Evolutionary conservation across 2,888 invertebrate genomes (phyloP).

Genomic region (Brachyptera putata): DNA sequence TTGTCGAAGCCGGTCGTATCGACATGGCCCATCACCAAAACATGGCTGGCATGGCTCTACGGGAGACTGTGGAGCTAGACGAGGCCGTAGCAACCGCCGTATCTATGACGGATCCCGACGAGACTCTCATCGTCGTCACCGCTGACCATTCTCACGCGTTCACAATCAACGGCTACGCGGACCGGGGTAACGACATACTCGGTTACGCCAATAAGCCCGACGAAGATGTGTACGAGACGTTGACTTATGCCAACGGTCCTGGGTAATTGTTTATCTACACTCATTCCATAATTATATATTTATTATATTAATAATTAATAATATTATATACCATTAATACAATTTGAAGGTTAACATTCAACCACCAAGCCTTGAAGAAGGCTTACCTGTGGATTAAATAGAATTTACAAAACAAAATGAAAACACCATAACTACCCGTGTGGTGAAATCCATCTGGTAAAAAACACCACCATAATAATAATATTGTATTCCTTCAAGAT

Average conservation of each 20-base stretch:
- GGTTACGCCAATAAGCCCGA: slow-evolving; percentile 45
- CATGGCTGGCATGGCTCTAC: slow-evolving; percentile 55
- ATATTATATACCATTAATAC: too few relatives aligned
- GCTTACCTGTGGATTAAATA: too few relatives aligned
- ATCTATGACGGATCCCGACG: slow-evolving; percentile 45
- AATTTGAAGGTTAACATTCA: too few relatives aligned
- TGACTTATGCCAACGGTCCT: slow-evolving; percentile 61
- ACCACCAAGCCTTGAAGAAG: too few relatives aligned
- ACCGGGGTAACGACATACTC: slow-evolving; percentile 55
- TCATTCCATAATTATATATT: too few relatives aligned
- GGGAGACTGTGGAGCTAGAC: slow-evolving; percentile 60
- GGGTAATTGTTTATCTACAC: too few relatives aligned
- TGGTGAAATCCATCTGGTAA: too few relatives aligned
- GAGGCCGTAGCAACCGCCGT: slow-evolving; percentile 56
- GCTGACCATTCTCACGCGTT: slow-evolving; percentile 62
- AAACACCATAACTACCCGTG: too few relatives aligned
- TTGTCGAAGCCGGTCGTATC: slow-evolving; percentile 60
- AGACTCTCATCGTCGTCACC: slow-evolving; percentile 64
- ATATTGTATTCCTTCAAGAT: too few relatives aligned
- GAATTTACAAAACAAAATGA: too few relatives aligned
- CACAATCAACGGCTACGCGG: slow-evolving; percentile 59
- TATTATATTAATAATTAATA: too few relatives aligned
- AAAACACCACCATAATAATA: too few relatives aligned
- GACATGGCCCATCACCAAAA: slow-evolving; percentile 63
- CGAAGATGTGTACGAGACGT: slow-evolving; percentile 51